phyloP scores from a whole-genome alignment of 2,113 vertebrate species.

The Prinia subflava region DNA sequence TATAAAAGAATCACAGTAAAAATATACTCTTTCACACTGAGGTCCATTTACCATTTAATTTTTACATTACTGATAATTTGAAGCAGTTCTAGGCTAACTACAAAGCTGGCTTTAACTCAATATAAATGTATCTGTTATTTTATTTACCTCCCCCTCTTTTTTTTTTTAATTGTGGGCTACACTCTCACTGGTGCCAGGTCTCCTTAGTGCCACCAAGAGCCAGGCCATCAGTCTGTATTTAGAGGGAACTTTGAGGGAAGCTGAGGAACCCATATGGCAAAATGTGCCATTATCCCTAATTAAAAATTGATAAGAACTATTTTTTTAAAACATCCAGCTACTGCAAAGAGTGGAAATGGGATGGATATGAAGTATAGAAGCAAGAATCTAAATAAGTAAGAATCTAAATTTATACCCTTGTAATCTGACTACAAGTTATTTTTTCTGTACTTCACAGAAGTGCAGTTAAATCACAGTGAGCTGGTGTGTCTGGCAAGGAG shows the following conservation, averaged over 20 bases:
- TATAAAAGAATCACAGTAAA: not conserved
- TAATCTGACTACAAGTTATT: not conserved
- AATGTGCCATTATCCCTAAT: not conserved
- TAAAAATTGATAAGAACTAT: not conserved
- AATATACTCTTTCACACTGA: not conserved
- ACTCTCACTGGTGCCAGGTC: not conserved
- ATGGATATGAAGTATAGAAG: not conserved
- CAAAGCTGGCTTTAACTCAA: not conserved
- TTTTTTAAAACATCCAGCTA: not conserved
- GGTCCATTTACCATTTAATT: not conserved
- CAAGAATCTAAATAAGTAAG: not conserved
- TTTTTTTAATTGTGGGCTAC: not conserved
- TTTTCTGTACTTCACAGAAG: not conserved
- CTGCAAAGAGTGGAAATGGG: not conserved
- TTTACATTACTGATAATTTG: not conserved
- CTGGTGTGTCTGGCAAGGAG: not conserved
- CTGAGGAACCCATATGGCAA: not conserved
- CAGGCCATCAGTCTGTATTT: not conserved
- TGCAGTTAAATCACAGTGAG: not conserved
- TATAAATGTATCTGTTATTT: not conserved
- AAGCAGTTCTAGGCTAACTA: not conserved
- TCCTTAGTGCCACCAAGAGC: not conserved
- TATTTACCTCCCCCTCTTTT: not conserved
- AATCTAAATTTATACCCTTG: not conserved
- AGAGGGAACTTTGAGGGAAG: not conserved